A percentile compares a stretch with the other conserved stretches of the same genome.
Conservation (phyloP, 2,113 vertebrate genomes). For the Actinemys pallida region DNA sequence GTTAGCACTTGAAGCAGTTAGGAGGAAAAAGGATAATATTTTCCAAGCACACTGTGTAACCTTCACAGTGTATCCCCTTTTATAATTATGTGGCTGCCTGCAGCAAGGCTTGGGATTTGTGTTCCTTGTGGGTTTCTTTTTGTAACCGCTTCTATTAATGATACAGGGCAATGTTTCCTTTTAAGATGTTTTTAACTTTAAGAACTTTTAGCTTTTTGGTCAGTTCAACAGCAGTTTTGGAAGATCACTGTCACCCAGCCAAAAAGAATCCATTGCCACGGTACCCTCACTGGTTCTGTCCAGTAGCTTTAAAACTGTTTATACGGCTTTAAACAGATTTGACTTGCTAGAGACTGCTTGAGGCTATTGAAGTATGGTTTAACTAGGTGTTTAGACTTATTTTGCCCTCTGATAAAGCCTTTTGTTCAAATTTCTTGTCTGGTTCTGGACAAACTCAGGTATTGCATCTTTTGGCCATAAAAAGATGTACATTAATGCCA, state of each 20-base stretch:
- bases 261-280: neutral
- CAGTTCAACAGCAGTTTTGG: neutral
- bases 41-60: neutral
- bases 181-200: conserved; percentile 12
- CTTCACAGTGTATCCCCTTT: neutral
- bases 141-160: neutral
- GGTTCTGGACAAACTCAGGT: neutral
- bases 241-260: conserved; percentile 7
- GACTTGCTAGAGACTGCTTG: conserved; percentile 43
- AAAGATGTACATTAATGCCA: neutral
- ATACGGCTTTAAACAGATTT: conserved; percentile 19
- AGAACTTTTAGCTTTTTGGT: neutral
- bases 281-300: conserved; percentile 17
- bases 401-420: accelerated
- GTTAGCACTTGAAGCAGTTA: neutral
- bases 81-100: neutral
- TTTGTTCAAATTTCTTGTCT: neutral
- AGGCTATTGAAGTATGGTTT: conserved; percentile 35
- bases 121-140: neutral
- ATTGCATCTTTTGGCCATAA: neutral
- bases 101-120: neutral
- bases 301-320: neutral
- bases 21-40: neutral
- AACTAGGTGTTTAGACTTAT: neutral
- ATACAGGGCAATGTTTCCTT: neutral